Percentiles rank a stretch among this genome's conserved stretches.
Conservation (phyloP, 2,797 vertebrate genomes). For the Miichthys miiuy region DNA sequence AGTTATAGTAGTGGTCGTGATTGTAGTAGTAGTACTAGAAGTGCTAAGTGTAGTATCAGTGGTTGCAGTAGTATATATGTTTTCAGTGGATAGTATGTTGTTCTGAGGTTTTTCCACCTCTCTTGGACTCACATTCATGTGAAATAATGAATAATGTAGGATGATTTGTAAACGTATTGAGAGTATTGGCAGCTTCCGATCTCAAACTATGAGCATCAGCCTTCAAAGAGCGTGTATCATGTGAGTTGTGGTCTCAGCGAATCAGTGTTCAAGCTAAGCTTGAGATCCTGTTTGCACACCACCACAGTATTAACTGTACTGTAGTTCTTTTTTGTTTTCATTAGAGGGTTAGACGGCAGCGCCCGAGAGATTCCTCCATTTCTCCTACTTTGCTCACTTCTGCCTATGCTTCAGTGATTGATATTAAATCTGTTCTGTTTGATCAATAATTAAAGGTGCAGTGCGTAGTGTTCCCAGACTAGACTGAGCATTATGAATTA, state of each 20-base stretch:
- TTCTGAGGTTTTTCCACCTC: conserved; percentile 21
- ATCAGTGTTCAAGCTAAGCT: conserved; percentile 51
- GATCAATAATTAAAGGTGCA: conserved; percentile 85
- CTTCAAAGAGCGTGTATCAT: conserved; percentile 43
- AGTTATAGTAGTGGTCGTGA: neutral
- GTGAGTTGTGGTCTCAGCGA: conserved; percentile 38
- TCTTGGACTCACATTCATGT: conserved; percentile 25
- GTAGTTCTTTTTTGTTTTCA: conserved; percentile 63
- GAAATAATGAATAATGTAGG: conserved; percentile 48
- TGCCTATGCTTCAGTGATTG: conserved; percentile 78
- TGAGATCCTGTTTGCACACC: conserved; percentile 56
- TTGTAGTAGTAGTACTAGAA: neutral
- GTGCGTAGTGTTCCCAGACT: conserved; percentile 79
- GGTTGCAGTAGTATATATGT: neutral
- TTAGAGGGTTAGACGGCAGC: conserved; percentile 60
- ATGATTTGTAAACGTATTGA: conserved; percentile 42
- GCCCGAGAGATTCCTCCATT: conserved; percentile 62
- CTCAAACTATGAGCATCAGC: conserved; percentile 26
- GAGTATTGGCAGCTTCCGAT: conserved; percentile 36
- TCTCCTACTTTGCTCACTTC: conserved; percentile 73
- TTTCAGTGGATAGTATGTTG: neutral
- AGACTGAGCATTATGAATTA: conserved; percentile 83
- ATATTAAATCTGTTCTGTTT: conserved; percentile 84
- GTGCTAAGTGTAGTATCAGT: neutral
- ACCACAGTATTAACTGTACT: conserved; percentile 29